A percentile compares a stretch with the other conserved stretches of the same genome.
phyloP scores from a whole-genome alignment of 2,888 invertebrate species.

The Diaperis boleti region DNA sequence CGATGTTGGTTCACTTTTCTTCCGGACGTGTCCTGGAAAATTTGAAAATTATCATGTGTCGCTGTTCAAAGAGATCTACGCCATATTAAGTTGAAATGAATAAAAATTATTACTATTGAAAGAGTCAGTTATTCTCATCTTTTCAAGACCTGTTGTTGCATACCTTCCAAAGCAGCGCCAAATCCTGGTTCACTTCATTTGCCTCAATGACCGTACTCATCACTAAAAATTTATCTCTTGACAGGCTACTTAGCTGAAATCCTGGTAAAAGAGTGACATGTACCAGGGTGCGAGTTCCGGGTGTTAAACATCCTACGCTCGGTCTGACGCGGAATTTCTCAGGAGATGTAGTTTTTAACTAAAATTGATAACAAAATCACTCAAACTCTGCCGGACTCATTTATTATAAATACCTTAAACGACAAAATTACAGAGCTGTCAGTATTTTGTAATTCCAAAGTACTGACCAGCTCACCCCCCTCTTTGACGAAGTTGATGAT shows the following conservation, averaged over 20 bases:
- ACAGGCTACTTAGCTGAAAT: conserved; percentile 75
- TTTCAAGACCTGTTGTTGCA: no score
- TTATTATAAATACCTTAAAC: conserved; percentile 78
- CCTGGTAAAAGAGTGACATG: conserved; percentile 82
- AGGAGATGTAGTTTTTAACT: conserved; percentile 96
- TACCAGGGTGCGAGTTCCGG: conserved; percentile 75
- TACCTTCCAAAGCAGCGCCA: conserved; percentile 82
- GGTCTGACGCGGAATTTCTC: conserved; percentile 95
- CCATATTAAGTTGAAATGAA: no score
- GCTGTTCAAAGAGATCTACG: no score
- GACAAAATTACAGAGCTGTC: conserved; percentile 69
- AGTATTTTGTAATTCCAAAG: conserved; percentile 78
- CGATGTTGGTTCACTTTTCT: conserved; percentile 76
- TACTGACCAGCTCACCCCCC: conserved; percentile 76
- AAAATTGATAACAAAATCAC: conserved; percentile 43
- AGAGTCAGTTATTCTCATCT: no score
- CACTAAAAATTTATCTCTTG: conserved; percentile 89
- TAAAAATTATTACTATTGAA: no score
- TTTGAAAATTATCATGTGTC: not conserved
- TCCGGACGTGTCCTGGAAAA: conserved; percentile 57
- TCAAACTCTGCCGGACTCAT: not conserved
- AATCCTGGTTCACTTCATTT: conserved; percentile 70
- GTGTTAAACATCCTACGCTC: conserved; percentile 81
- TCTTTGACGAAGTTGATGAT: conserved; percentile 77
- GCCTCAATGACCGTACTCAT: conserved; percentile 81